Evolutionary conservation across 64 coral and sea anemone species (phyloP).

Genomic region (Stichodactyla mertensii): DNA sequence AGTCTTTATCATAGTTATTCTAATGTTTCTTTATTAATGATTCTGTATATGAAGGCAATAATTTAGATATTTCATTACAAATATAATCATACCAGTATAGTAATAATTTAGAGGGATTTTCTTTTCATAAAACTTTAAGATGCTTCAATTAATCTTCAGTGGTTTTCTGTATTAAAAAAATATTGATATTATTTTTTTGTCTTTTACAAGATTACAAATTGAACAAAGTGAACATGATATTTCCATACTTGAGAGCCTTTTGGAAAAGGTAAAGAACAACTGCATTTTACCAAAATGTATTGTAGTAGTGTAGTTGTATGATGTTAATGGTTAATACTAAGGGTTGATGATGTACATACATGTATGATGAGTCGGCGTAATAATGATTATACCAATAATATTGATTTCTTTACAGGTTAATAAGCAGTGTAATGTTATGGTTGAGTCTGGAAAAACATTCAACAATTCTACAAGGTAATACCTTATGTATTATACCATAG

Average conservation of each 20-base stretch:
- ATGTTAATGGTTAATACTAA: too few relatives aligned
- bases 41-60: too few relatives aligned
- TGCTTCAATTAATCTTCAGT: too few relatives aligned
- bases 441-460: conserved; percentile 74
- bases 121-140: too few relatives aligned
- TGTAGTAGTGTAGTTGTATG: background rate
- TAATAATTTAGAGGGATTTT: too few relatives aligned
- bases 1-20: background rate
- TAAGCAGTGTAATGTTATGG: conserved; percentile 84
- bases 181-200: background rate
- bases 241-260: conserved; percentile 58
- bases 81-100: too few relatives aligned
- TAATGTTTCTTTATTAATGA: too few relatives aligned
- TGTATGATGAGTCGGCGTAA: too few relatives aligned
- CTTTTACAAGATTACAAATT: conserved; percentile 62
- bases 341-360: too few relatives aligned
- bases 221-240: conserved; percentile 99
- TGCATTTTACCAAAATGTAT: background rate
- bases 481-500: conserved; percentile 16
- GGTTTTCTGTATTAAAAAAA: background rate
- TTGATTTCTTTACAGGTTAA: conserved; percentile 46
- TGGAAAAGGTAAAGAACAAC: conserved; percentile 67
- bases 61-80: too few relatives aligned
- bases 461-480: conserved; percentile 66
- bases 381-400: background rate